Percentiles rank a stretch among this genome's conserved stretches.
phyloP scores from a whole-genome alignment of 2,888 invertebrate species.

The Prenolepis imparis region DNA sequence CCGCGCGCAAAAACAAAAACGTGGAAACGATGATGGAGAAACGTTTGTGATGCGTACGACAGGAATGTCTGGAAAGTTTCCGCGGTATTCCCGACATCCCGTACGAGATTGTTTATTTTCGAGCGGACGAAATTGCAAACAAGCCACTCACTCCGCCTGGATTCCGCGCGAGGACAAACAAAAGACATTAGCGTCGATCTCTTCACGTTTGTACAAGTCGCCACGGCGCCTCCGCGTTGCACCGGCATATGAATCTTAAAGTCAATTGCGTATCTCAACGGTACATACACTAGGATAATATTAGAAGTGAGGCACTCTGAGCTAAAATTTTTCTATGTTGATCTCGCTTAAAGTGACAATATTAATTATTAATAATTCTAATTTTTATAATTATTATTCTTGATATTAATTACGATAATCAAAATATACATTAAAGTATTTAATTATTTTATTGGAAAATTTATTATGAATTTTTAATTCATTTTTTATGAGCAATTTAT shows the following conservation, averaged over 20 bases:
- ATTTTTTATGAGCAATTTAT: constrained; percentile 1
- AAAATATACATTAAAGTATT: background rate
- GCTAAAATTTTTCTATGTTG: background rate
- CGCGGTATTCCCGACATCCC: constrained; percentile 17
- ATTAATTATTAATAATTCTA: background rate
- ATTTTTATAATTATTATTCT: background rate
- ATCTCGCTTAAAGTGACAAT: background rate
- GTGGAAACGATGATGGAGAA: background rate
- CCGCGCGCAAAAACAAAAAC: constrained; percentile 10
- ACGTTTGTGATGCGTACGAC: background rate
- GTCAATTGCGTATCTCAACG: constrained; percentile 43
- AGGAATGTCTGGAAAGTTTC: constrained; percentile 31
- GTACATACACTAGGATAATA: background rate
- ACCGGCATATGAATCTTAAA: constrained; percentile 48
- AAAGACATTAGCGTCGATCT: constrained; percentile 72
- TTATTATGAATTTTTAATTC: background rate
- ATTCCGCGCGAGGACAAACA: constrained; percentile 68
- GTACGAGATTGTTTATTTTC: constrained; percentile 37
- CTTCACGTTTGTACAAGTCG: constrained; percentile 61
- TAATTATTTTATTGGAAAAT: background rate
- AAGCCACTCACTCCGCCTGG: constrained; percentile 27
- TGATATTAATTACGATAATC: background rate
- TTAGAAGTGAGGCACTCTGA: background rate
- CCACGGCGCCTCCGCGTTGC: constrained; percentile 43
- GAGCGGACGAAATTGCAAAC: constrained; percentile 33